Evolutionary conservation across 2,888 invertebrate genomes (phyloP).

Genomic region (Sceliomorpha sp.): DNA sequence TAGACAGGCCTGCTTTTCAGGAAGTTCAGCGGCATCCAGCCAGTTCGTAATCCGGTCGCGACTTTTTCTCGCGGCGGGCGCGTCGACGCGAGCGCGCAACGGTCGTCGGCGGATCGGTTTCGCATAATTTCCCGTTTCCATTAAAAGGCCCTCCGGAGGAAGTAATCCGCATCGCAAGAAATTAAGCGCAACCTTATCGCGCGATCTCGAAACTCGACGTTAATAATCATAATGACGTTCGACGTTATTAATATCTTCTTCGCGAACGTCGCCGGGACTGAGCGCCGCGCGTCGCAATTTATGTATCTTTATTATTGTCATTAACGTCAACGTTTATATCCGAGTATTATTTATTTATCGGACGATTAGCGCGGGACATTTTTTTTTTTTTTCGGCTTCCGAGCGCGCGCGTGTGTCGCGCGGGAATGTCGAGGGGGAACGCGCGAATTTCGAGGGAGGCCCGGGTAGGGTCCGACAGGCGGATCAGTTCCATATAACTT

Average conservation of each 20-base stretch:
- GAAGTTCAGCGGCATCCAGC: conserved; percentile 16
- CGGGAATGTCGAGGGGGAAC: too few species aligned
- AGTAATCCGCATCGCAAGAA: conserved; percentile 27
- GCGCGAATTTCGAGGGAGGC: too few species aligned
- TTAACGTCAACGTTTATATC: conserved; percentile 43
- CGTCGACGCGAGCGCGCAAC: too few species aligned
- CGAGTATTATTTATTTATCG: too few species aligned
- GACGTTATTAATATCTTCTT: conserved; percentile 35
- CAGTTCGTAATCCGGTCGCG: conserved; percentile 19
- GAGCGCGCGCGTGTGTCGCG: too few species aligned
- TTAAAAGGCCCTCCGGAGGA: conserved; percentile 21
- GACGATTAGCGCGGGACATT: too few species aligned
- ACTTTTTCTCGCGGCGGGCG: conserved; percentile 31
- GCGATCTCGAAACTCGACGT: conserved; percentile 20
- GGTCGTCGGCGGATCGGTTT: conserved; percentile 25
- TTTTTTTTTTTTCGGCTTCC: too few species aligned
- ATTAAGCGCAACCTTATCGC: conserved; percentile 40
- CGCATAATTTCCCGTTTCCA: conserved; percentile 39
- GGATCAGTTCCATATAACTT: too few species aligned
- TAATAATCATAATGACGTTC: conserved; percentile 38
- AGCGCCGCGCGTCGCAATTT: conserved; percentile 13
- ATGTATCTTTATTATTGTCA: conserved; percentile 38
- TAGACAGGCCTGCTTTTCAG: conserved; percentile 44
- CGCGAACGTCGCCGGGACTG: conserved; percentile 6
- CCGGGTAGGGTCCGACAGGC: too few species aligned